Evolutionary conservation across 2,797 vertebrate species (phyloP), one percentile per base, ranked within the genome.

Genomic region (Crocidura indochinensis): DNA sequence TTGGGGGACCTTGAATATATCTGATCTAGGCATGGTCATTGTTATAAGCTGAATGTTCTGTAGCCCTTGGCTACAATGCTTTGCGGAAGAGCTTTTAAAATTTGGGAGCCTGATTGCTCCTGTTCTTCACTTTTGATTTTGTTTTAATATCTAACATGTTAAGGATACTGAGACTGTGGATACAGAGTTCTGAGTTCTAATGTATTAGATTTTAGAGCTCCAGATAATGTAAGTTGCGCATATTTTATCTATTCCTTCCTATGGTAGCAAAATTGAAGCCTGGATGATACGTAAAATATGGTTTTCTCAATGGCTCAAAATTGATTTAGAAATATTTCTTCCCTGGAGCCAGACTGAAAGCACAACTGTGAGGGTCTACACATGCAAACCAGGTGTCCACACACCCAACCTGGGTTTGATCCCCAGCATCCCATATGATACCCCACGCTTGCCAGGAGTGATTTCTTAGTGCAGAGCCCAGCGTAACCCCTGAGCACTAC

Each of bases 151-250:
- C 24, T 38, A n/a, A 71, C 51, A 47, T 12, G 51, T 49, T 82
- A 14, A 73, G 26, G 27, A 29, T 51, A 46, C 0, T 26, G 26
- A 60, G 19, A 7, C 56, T 60, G 6, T 20, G 19, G 19, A 15
- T 17, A 17, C 56, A 60, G 19, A 60, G 56, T 19, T 67, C 62
- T 79, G 44, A 14, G 10, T 69, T 27, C 73, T 1, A 27, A 31
- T 4, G 12, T 77, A 83, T 91, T 75, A 27, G 10, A 15, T 82
- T 64, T 69, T 12, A 82, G 62, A 84, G 17, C 31, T 53, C 29
- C 46, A 62, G 81, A 10, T 29, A 71, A 76, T 88, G 46, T 9
- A 29, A 84, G 75, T 95, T 71, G 4, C 47, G 1, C 82, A 49
- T 56, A 47, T 49, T 76, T 81, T 38, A 38, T 38, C 38, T 38